These are phyloP conservation scores for Agonum fuliginosum DNA, from an alignment of 2,888 invertebrate species.

Conservation along the genomic window DNA sequence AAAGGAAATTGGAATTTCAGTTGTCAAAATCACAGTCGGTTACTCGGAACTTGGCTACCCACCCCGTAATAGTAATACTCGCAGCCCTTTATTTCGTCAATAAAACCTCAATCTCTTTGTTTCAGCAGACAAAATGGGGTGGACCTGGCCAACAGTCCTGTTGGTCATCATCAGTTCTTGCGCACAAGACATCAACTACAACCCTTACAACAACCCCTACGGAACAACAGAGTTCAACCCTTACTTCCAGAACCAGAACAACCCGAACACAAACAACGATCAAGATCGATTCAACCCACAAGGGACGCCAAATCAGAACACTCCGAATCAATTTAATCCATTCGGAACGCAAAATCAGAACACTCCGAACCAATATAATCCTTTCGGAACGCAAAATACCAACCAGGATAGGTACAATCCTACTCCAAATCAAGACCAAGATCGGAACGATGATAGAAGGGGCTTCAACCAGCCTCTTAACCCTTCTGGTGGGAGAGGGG, in stretches of 20 bases:
- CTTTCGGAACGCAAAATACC: constrained; percentile 25
- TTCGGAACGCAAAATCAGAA: neutral
- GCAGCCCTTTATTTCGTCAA: no score
- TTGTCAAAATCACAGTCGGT: neutral
- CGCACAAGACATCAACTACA: constrained; percentile 65
- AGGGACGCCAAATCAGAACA: neutral
- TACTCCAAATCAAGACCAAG: constrained; percentile 13
- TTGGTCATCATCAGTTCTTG: constrained; percentile 64
- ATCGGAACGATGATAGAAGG: constrained; percentile 47
- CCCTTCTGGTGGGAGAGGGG: neutral
- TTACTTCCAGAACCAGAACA: constrained; percentile 8
- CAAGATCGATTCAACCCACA: constrained; percentile 58
- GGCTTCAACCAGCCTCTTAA: constrained; percentile 2
- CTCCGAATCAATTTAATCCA: constrained; percentile 54
- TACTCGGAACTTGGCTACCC: no score
- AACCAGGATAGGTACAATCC: constrained; percentile 53
- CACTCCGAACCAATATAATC: constrained; percentile 54
- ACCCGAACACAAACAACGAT: constrained; percentile 27
- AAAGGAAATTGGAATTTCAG: no score
- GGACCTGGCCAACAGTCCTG: constrained; percentile 63
- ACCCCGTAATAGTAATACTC: no score
- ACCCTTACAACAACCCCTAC: constrained; percentile 60
- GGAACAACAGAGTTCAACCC: constrained; percentile 60
- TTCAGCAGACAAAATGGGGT: constrained; percentile 40
- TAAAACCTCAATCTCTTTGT: neutral